These are phyloP conservation scores for Eucidaris tribuloides DNA, from an alignment of 35 echinoderm and acorn worm species.

Conservation along the genomic window DNA sequence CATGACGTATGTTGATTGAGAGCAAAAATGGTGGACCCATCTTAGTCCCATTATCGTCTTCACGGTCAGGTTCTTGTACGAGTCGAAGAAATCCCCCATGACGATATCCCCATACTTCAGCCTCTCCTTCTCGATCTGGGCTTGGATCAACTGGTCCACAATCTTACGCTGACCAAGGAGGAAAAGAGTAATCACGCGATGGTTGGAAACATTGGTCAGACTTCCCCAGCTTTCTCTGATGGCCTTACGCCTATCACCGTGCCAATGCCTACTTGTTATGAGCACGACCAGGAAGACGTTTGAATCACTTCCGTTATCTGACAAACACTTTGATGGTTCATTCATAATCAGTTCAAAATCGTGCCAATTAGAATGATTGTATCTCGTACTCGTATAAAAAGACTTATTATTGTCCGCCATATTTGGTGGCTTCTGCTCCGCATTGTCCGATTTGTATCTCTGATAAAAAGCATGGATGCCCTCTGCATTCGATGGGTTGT, in stretches of 20 bases:
- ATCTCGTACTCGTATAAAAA: no score
- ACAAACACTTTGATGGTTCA: constrained; percentile 4
- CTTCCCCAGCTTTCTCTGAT: constrained; percentile 41
- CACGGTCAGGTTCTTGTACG: constrained; percentile 67
- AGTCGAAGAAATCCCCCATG: constrained; percentile 63
- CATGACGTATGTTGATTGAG: constrained; percentile 60
- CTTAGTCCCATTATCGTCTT: constrained; percentile 67
- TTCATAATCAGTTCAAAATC: constrained; percentile 27
- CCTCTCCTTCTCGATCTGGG: constrained; percentile 24
- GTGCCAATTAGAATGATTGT: constrained; percentile 26
- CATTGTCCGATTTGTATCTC: no score
- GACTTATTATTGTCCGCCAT: no score
- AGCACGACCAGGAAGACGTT: constrained; percentile 57
- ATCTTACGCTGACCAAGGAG: constrained; percentile 10
- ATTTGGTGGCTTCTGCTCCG: no score
- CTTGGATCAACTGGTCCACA: neutral
- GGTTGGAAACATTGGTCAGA: neutral
- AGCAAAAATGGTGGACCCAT: constrained; percentile 47
- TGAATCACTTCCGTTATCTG: neutral
- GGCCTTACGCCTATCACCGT: constrained; percentile 1
- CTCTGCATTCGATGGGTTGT: no score
- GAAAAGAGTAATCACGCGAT: constrained; percentile 34
- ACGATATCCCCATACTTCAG: constrained; percentile 32
- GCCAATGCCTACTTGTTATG: neutral
- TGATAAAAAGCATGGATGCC: no score